These are phyloP conservation scores for Heliothis virescens DNA, from an alignment of 1,140 invertebrate genomes.

Conservation along the genomic window DNA sequence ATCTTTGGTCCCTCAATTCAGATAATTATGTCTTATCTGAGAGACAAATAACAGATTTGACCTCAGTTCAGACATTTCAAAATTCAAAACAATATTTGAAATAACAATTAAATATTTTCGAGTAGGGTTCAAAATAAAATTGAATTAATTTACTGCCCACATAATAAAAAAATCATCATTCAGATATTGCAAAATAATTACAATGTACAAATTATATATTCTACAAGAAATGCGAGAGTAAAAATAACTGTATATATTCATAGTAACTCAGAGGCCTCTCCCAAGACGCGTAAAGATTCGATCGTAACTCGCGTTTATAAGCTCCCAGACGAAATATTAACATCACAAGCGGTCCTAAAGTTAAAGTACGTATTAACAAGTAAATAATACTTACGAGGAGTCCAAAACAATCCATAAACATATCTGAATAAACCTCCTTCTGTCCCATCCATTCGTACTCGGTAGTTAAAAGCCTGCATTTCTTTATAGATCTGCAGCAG, in stretches of 20 bases:
- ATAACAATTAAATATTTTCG: too few relatives aligned
- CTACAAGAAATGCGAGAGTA: background rate
- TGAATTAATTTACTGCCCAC: background rate
- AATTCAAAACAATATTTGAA: too few relatives aligned
- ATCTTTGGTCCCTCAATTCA: too few relatives aligned
- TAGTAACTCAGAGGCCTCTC: background rate
- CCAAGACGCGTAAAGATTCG: background rate
- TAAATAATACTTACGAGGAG: conserved; percentile 64
- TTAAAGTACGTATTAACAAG: background rate
- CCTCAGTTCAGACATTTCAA: too few relatives aligned
- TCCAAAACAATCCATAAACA: conserved; percentile 77
- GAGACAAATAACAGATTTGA: too few relatives aligned
- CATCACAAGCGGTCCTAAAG: too few relatives aligned
- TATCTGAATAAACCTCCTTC: conserved; percentile 78
- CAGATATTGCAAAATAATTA: background rate
- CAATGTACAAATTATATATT: background rate
- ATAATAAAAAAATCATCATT: background rate
- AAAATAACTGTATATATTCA: background rate
- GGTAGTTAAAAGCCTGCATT: conserved; percentile 70
- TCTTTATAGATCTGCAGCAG: conserved; percentile 76
- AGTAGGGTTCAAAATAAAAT: too few relatives aligned
- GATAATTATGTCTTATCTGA: too few relatives aligned
- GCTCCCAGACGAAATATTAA: background rate
- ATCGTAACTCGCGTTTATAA: background rate
- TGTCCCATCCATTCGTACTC: conserved; percentile 72